A percentile compares a stretch with the other conserved stretches of the same genome.
Conservation (phyloP, 2,113 vertebrate genomes). For the Scophthalmus maximus region DNA sequence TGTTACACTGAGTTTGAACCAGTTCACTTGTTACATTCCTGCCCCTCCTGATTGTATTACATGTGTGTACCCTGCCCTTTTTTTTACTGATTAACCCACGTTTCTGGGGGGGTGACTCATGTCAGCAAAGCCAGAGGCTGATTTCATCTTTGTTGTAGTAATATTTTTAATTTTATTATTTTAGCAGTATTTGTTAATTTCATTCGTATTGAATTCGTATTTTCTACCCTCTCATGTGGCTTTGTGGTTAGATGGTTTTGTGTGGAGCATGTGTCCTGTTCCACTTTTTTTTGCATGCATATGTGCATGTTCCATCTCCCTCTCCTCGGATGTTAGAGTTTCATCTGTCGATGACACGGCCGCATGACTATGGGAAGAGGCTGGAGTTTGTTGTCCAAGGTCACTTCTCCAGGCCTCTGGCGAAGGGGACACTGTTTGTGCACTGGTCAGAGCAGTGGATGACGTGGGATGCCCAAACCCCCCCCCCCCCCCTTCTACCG, state of each 20-base stretch:
- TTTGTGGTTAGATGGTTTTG: slow-evolving; percentile 51
- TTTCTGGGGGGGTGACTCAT: slow-evolving; percentile 14
- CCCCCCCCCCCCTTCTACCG: slow-evolving; percentile 7
- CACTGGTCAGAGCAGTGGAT: slow-evolving; percentile 56
- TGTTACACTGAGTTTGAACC: slow-evolving; percentile 19
- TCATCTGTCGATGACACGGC: slow-evolving; percentile 46
- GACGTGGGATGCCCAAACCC: slow-evolving; percentile 35
- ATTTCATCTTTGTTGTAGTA: slow-evolving; percentile 2
- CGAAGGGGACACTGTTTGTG: slow-evolving; percentile 66
- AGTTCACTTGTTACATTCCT: slow-evolving; percentile 33
- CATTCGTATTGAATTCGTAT: slow-evolving; percentile 12
- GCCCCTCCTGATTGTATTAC: slow-evolving; percentile 36
- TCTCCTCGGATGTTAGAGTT: slow-evolving; percentile 29
- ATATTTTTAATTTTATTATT: slow-evolving; percentile 2
- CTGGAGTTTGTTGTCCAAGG: slow-evolving; percentile 68
- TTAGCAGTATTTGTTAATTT: slow-evolving; percentile 13
- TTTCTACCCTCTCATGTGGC: slow-evolving; percentile 13
- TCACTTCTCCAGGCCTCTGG: slow-evolving; percentile 71
- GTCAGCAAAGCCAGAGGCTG: slow-evolving; percentile 29
- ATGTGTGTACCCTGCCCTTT: slow-evolving; percentile 43
- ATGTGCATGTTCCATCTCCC: slow-evolving; percentile 35
- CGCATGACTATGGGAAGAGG: slow-evolving; percentile 63
- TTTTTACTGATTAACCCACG: slow-evolving; percentile 58
- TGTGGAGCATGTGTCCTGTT: slow-evolving; percentile 44
- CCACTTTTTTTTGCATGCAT: slow-evolving; percentile 9